phyloP scores from a whole-genome alignment of 2,113 vertebrate species.

The Reinhardtius hippoglossoides region DNA sequence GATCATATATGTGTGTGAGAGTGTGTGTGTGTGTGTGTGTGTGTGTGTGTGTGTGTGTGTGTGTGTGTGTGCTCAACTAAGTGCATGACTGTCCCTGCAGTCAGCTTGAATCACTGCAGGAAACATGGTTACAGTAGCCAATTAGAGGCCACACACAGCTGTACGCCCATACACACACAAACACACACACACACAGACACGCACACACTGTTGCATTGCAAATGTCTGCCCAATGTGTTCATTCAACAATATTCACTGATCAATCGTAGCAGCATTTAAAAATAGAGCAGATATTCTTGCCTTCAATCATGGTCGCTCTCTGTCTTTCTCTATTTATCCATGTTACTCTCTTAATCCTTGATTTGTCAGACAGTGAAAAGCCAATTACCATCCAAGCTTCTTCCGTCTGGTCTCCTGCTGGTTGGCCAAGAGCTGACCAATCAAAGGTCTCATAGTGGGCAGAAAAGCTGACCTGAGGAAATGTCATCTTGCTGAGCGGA shows the following conservation, averaged over 20 bases:
- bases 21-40: constrained; percentile 25
- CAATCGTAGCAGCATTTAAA: constrained; percentile 16
- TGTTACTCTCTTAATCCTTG: not conserved
- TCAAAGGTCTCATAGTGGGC: constrained; percentile 35
- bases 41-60: constrained; percentile 1
- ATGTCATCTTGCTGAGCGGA: constrained; percentile 29
- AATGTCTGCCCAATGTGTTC: constrained; percentile 24
- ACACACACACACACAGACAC: not conserved
- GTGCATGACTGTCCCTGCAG: constrained; percentile 38
- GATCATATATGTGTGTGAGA: not conserved
- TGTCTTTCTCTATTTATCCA: not conserved
- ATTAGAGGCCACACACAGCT: constrained; percentile 60
- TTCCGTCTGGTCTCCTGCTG: constrained; percentile 42
- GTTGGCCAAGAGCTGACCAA: constrained; percentile 53
- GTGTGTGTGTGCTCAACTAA: not conserved
- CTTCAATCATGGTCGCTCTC: not conserved
- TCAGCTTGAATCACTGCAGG: constrained; percentile 58
- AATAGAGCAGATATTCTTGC: not conserved
- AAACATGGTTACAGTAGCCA: constrained; percentile 62
- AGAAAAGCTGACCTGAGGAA: constrained; percentile 36
- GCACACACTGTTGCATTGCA: not conserved
- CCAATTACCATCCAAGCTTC: constrained; percentile 46
- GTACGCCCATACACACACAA: not conserved
- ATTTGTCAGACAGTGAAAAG: constrained; percentile 32
- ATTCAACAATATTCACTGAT: constrained; percentile 10